Evolutionary conservation across 2,797 vertebrate species (phyloP).

Genomic region (Alosa sapidissima): DNA sequence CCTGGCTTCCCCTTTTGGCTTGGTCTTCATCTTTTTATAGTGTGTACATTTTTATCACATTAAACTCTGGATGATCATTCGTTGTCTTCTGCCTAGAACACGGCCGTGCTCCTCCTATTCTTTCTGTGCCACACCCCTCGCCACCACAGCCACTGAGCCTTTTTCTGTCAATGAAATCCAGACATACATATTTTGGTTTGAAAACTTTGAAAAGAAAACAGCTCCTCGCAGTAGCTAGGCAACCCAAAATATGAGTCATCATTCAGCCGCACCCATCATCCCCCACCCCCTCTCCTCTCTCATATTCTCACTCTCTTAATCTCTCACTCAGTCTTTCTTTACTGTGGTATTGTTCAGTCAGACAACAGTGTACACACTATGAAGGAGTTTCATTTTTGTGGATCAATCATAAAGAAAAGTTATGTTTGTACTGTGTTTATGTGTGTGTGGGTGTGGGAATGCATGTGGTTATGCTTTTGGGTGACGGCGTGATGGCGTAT

Average conservation of each 20-base stretch:
- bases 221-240: conserved; percentile 72
- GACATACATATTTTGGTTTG: conserved; percentile 59
- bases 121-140: not conserved
- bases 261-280: conserved; percentile 66
- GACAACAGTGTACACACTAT: not conserved
- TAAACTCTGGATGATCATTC: conserved; percentile 10
- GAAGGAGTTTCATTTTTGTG: not conserved
- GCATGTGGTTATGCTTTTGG: not conserved
- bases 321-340: not conserved
- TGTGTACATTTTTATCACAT: conserved; percentile 21
- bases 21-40: conserved; percentile 2
- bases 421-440: conserved; percentile 14
- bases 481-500: conserved; percentile 6
- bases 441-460: not conserved
- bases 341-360: not conserved
- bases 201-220: conserved; percentile 69
- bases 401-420: not conserved
- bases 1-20: conserved; percentile 17
- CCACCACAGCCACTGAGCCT: conserved; percentile 54
- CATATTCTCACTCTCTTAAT: not conserved
- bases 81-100: conserved; percentile 22
- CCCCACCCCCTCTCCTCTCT: conserved; percentile 46
- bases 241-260: conserved; percentile 79
- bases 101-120: conserved; percentile 57
- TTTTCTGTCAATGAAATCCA: conserved; percentile 70